These are phyloP conservation scores for Strigamia transsilvanica DNA, from an alignment of 2,888 invertebrate species.

Conservation along the genomic window DNA sequence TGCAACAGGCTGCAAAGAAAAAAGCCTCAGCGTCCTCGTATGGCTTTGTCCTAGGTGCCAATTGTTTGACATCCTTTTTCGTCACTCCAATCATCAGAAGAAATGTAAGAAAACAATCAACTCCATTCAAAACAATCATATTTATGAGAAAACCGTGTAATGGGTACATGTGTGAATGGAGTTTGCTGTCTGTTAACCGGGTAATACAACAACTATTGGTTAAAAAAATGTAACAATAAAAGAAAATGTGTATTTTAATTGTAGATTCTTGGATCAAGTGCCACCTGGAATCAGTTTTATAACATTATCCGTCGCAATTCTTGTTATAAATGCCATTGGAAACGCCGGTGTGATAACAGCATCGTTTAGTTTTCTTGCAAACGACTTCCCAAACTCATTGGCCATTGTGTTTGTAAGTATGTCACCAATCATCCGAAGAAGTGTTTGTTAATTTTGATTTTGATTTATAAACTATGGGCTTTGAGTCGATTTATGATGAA, in stretches of 20 bases:
- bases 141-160: conserved; percentile 45
- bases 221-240: not conserved
- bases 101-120: conserved; percentile 59
- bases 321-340: conserved; percentile 58
- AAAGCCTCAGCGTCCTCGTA: conserved; percentile 59
- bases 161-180: conserved; percentile 58
- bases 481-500: conserved; percentile 59
- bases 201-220: conserved; percentile 54
- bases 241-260: not conserved
- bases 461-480: conserved; percentile 55
- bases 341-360: conserved; percentile 59
- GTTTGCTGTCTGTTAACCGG: conserved; percentile 59
- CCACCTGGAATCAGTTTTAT: conserved; percentile 58
- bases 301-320: conserved; percentile 57
- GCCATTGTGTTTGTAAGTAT: conserved; percentile 59
- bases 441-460: conserved; percentile 20
- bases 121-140: not conserved
- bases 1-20: conserved; percentile 59
- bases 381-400: conserved; percentile 59
- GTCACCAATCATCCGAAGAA: not conserved
- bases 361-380: conserved; percentile 59
- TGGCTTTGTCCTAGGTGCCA: conserved; percentile 60
- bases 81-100: conserved; percentile 60
- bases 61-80: conserved; percentile 60
- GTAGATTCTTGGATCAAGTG: conserved; percentile 59